Base-by-base conservation (phyloP, 2,113 vertebrate species). In the Hippocampus guttulatus region DNA sequence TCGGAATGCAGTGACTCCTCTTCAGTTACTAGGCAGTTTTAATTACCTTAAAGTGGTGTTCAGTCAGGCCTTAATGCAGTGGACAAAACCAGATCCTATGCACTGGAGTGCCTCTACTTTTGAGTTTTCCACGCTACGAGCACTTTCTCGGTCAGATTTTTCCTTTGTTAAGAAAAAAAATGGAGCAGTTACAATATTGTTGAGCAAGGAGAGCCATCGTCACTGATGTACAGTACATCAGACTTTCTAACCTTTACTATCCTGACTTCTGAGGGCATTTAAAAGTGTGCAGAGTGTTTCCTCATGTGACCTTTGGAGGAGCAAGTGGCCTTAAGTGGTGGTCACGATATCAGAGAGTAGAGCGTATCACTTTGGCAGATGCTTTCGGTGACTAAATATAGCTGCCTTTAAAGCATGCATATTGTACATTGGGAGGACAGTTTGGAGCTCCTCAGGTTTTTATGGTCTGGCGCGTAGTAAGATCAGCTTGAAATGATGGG, bases 301-400 rank as follows among this genome's bases (percentile, higher is more conserved):
- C 70, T 70, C 71, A 75, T 63, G 60, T 82, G 74, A 76, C 75
- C 55, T 84, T 84, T 71, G 58, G 25, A 18, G 60, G 12, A 75
- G 70, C 61, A 70, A 64, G 30, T 45, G 12, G 49, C 64, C 70
- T 63, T 76, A 75, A 58, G 57, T 70, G 70, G 64, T 58, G 75
- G 69, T 40, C 47, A 64, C 40, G 43, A 40, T 64, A 77, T 75
- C 71, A 66, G 41, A 67, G 67, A 51, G 58, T 61, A 61, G 62
- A 64, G 63, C 58, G 63, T 82, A 70, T 85, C 74, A 81, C 47
- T 83, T 85, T 78, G 69, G 83, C 88, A 45, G 16, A 27, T 16
- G 5, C n/a, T 33, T 77, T 81, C 57, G 71, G 51, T 33, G 66
- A 74, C 63, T 78, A 70, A 75, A 80, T 76, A 75, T 77, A 76